These are phyloP conservation scores for Sarcophaga caerulescens DNA, from an alignment of 2,888 invertebrate genomes.

Conservation along the genomic window DNA sequence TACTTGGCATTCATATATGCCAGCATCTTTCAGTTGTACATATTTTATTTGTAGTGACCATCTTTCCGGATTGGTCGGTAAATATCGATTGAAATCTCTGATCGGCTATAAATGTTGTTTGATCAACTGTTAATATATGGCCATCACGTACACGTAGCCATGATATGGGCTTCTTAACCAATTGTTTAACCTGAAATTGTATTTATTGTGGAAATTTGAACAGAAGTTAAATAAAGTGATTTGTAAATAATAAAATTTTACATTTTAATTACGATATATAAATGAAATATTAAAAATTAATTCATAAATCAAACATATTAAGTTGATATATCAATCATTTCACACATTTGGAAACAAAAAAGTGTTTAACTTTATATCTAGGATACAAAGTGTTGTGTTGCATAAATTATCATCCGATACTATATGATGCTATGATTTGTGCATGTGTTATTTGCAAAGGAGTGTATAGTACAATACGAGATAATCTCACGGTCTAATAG, in stretches of 20 bases:
- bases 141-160: slow-evolving; percentile 94
- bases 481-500: too few relatives aligned
- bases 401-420: too few relatives aligned
- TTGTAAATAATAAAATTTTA: not conserved
- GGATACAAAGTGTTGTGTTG: too few relatives aligned
- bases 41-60: slow-evolving; percentile 96
- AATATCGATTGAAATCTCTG: slow-evolving; percentile 94
- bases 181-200: slow-evolving; percentile 86
- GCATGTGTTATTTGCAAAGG: too few relatives aligned
- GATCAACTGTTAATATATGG: slow-evolving; percentile 93
- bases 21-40: slow-evolving; percentile 93
- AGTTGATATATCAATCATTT: too few relatives aligned
- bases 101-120: slow-evolving; percentile 93
- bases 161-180: slow-evolving; percentile 95
- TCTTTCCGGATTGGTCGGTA: slow-evolving; percentile 88
- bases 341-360: too few relatives aligned
- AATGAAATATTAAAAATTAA: too few relatives aligned
- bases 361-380: too few relatives aligned
- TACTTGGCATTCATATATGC: slow-evolving; percentile 96
- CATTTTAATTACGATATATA: too few relatives aligned
- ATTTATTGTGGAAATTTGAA: not conserved
- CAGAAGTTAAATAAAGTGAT: not conserved
- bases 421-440: too few relatives aligned
- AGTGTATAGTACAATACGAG: too few relatives aligned
- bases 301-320: too few relatives aligned